Conservation (phyloP, 2,113 vertebrate genomes). For the Prionailurus viverrinus region DNA sequence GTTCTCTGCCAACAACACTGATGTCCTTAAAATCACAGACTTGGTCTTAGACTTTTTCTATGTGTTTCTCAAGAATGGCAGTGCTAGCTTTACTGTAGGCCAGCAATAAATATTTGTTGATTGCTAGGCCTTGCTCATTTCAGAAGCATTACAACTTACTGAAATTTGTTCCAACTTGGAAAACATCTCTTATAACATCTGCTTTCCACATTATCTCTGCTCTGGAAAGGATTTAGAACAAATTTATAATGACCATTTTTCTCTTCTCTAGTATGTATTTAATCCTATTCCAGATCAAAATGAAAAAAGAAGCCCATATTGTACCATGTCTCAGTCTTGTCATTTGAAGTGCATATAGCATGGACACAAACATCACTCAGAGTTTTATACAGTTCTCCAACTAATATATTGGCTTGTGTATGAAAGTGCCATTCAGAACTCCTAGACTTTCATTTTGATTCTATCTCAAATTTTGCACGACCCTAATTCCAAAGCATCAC, state of each 20-base stretch:
- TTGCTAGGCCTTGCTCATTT: not conserved
- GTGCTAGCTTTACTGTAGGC: not conserved
- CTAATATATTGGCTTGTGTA: not conserved
- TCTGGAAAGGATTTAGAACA: not conserved
- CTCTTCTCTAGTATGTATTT: not conserved
- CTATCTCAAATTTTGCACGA: not conserved
- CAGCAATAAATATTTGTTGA: not conserved
- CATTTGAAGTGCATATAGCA: not conserved
- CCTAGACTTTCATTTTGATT: not conserved
- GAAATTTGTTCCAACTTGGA: not conserved
- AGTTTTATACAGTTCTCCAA: not conserved
- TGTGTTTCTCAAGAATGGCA: not conserved
- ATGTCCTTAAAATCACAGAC: not conserved
- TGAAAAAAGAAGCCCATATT: not conserved
- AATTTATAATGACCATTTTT: not conserved
- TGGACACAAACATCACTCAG: not conserved
- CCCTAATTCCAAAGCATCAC: not conserved
- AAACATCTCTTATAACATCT: not conserved
- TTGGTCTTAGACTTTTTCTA: not conserved
- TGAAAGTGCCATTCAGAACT: not conserved
- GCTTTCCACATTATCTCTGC: not conserved
- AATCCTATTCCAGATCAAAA: not conserved
- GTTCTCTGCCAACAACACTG: not conserved
- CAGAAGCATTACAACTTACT: conserved; percentile 12
- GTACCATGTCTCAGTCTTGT: not conserved